A percentile compares a stretch with the other conserved stretches of the same genome.
Evolutionary conservation across 1,140 invertebrate genomes (phyloP).

Genomic region (Trachymyrmex septentrionalis): DNA sequence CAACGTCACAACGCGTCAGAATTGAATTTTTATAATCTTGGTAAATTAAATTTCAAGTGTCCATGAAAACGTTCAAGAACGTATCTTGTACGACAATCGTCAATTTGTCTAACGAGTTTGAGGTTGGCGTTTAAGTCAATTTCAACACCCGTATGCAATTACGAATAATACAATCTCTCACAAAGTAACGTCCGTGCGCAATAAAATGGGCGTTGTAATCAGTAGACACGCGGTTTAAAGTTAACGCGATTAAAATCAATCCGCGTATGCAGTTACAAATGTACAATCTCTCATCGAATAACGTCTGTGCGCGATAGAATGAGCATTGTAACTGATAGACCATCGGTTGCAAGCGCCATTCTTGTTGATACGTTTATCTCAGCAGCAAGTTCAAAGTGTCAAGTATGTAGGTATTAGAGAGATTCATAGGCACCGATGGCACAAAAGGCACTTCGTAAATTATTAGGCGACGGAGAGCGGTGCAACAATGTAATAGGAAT

Average conservation of each 20-base stretch:
- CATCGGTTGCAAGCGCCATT: constrained; percentile 9
- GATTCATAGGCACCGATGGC: constrained; percentile 28
- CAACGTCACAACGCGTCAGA: no score
- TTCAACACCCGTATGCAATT: background rate
- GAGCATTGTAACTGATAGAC: background rate
- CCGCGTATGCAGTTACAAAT: background rate
- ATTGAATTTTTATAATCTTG: background rate
- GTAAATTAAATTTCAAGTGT: background rate
- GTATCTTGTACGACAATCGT: background rate
- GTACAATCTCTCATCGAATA: background rate
- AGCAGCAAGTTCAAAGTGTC: constrained; percentile 63
- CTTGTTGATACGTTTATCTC: constrained; percentile 50
- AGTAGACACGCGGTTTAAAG: background rate
- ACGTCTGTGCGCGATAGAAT: background rate
- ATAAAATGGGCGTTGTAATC: background rate
- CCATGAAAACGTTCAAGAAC: no score
- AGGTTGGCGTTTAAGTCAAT: background rate
- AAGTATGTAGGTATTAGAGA: constrained; percentile 64
- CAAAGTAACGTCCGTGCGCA: background rate
- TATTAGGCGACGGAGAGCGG: constrained; percentile 2
- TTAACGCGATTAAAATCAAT: background rate
- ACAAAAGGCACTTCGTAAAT: constrained; percentile 21
- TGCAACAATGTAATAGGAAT: background rate
- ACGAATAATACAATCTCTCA: background rate
- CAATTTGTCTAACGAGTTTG: background rate